phyloP scores from a whole-genome alignment of 2,113 vertebrate species.

The Quiscalus mexicanus region DNA sequence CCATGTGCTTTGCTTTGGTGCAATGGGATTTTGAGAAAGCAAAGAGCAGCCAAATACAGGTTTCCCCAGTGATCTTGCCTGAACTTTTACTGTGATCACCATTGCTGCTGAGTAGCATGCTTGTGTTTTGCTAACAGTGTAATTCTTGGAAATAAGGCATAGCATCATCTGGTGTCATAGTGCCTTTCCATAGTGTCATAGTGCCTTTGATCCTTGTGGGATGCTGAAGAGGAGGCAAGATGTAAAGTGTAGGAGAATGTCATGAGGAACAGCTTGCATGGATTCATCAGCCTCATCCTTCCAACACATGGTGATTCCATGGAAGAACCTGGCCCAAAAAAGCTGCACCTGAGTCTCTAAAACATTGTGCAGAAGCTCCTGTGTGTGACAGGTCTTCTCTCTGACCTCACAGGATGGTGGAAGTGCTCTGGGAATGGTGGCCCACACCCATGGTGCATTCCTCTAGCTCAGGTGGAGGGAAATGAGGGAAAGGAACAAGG shows the following conservation, averaged over 20 bases:
- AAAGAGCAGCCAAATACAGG: neutral
- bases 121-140: neutral
- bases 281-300: neutral
- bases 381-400: neutral
- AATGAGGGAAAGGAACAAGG: neutral
- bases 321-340: neutral
- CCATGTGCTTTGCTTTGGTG: neutral
- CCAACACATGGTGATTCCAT: rapidly evolving
- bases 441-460: neutral
- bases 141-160: neutral
- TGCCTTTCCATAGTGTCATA: neutral
- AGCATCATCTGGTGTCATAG: neutral
- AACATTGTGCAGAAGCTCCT: neutral
- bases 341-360: neutral
- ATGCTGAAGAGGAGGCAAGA: neutral
- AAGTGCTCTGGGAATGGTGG: neutral
- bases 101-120: neutral
- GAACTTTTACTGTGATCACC: neutral
- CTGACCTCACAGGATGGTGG: neutral
- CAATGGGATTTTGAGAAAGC: neutral
- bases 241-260: neutral
- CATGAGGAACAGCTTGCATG: neutral
- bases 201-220: neutral
- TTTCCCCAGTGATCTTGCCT: neutral
- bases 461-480: neutral